These are phyloP conservation scores for Engraulis encrasicolus DNA, from an alignment of 2,113 vertebrate genomes.

Conservation along the genomic window DNA sequence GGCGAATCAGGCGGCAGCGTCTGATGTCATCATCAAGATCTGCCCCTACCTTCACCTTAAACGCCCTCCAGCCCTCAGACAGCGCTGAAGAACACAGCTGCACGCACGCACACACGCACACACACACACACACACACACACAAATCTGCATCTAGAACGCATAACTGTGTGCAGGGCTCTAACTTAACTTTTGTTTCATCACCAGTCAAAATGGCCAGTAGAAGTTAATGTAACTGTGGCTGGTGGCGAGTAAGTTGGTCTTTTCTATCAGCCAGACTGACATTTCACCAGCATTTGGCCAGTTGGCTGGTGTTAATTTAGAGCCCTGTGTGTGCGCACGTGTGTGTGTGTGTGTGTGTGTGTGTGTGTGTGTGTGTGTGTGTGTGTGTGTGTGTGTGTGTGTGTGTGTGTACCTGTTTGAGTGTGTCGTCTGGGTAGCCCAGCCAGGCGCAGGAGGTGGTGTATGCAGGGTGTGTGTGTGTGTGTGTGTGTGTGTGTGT, in stretches of 20 bases:
- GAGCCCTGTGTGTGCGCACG: background rate
- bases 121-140: too few species aligned
- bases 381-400: background rate
- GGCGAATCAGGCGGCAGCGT: conserved; percentile 73
- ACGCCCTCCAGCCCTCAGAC: conserved; percentile 69
- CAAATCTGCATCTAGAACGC: background rate
- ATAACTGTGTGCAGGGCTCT: too few species aligned
- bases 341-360: background rate
- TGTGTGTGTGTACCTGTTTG: background rate
- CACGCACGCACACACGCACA: conserved; percentile 16
- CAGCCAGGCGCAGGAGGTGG: too few species aligned
- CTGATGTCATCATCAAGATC: conserved; percentile 78
- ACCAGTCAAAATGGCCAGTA: too few species aligned
- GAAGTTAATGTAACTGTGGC: too few species aligned
- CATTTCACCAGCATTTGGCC: too few species aligned
- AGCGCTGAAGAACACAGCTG: background rate
- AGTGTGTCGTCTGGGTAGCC: background rate
- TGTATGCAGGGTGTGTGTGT: background rate
- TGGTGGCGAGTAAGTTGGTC: background rate
- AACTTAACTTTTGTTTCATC: too few species aligned
- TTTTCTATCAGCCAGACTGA: too few species aligned
- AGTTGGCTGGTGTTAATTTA: too few species aligned
- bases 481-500: background rate
- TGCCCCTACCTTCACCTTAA: conserved; percentile 83
- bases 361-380: background rate